Conservation (phyloP, 2,797 vertebrate species). For the Meda fulgida region DNA sequence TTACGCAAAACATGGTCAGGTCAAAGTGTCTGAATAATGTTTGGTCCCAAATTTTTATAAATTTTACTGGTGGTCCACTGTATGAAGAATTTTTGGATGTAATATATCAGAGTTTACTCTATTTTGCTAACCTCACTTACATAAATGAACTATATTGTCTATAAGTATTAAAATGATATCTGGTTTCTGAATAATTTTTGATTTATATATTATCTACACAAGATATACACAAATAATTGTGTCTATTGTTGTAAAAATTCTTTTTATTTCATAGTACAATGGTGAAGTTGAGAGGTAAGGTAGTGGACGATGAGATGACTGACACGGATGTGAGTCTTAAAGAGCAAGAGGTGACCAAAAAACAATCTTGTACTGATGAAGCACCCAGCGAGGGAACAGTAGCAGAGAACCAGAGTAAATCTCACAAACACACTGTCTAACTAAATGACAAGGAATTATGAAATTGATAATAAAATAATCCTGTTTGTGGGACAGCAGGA, state of each 20-base stretch:
- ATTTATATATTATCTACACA: not conserved
- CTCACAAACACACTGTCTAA: not conserved
- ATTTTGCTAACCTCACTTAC: too few species aligned
- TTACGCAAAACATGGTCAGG: too few species aligned
- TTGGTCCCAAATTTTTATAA: too few species aligned
- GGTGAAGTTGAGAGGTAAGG: constrained; percentile 74
- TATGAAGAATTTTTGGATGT: too few species aligned
- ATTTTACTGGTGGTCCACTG: too few species aligned
- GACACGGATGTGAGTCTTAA: constrained; percentile 74
- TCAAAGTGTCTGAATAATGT: too few species aligned
- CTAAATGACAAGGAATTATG: not conserved
- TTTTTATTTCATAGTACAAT: constrained; percentile 76
- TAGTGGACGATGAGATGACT: constrained; percentile 78
- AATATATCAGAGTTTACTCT: too few species aligned
- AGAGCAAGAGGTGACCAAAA: constrained; percentile 76
- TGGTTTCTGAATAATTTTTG: too few species aligned
- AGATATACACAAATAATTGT: not conserved
- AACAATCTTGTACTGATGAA: constrained; percentile 58
- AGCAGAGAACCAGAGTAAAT: constrained; percentile 55
- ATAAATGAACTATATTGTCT: too few species aligned
- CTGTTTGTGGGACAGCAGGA: constrained; percentile 62
- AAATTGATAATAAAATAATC: not conserved
- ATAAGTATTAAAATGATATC: too few species aligned
- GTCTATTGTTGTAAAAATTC: not conserved
- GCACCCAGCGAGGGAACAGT: constrained; percentile 50